Evolutionary conservation across 2,888 invertebrate species (phyloP).

Genomic region (Eledone cirrhosa): DNA sequence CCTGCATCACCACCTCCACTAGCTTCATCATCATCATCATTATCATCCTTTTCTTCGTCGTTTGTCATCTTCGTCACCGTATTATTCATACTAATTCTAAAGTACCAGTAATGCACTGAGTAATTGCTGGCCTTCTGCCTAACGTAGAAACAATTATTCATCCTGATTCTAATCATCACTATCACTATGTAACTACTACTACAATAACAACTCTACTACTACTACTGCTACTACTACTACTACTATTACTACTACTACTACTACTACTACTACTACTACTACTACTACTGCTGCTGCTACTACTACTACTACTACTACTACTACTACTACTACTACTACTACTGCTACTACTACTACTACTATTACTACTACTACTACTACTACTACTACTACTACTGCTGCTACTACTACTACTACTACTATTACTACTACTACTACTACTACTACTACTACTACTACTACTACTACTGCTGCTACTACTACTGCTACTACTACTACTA

Average conservation of each 20-base stretch:
- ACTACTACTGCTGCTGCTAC: constrained; percentile 27
- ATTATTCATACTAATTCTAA: too few relatives aligned
- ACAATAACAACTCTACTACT: too few relatives aligned
- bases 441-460: constrained; percentile 30
- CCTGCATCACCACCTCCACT: too few relatives aligned
- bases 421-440: constrained; percentile 33
- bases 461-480: constrained; percentile 30
- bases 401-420: constrained; percentile 30
- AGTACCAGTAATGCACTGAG: constrained; percentile 30
- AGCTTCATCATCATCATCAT: too few relatives aligned
- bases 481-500: constrained; percentile 31
- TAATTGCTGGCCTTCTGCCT: too few relatives aligned
- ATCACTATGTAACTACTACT: too few relatives aligned
- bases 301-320: constrained; percentile 31
- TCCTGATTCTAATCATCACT: too few relatives aligned
- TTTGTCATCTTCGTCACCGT: too few relatives aligned
- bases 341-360: not conserved
- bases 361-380: constrained; percentile 24
- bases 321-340: constrained; percentile 31
- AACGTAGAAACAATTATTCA: too few relatives aligned
- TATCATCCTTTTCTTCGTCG: too few relatives aligned
- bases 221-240: constrained; percentile 30
- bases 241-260: constrained; percentile 29
- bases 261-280: constrained; percentile 32
- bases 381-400: constrained; percentile 29